Percentiles rank a stretch among this genome's conserved stretches.
Evolutionary conservation across 2,888 invertebrate species (phyloP).

Genomic region (Argynnis bischoffii): DNA sequence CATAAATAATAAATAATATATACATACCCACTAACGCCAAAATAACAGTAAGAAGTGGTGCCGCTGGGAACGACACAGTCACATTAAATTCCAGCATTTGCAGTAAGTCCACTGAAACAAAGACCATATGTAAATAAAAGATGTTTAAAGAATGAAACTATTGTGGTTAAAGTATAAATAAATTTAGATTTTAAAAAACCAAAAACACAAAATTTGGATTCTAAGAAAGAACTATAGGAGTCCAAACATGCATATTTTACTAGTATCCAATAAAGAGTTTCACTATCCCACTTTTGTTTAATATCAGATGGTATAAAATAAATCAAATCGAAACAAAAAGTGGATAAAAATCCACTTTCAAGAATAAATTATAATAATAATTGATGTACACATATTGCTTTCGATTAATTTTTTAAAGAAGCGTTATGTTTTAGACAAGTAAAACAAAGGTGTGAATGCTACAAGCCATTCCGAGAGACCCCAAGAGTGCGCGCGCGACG

Average conservation of each 20-base stretch:
- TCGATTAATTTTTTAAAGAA: conserved; percentile 10
- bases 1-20: conserved; percentile 1
- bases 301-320: too few species aligned
- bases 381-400: too few species aligned
- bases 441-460: conserved; percentile 41
- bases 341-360: too few species aligned
- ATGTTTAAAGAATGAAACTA: conserved; percentile 4
- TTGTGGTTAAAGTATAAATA: not conserved
- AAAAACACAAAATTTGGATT: too few species aligned
- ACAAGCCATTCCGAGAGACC: conserved; percentile 58
- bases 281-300: too few species aligned
- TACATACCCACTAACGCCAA: conserved; percentile 98
- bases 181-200: not conserved
- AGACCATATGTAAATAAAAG: conserved; percentile 7
- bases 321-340: too few species aligned
- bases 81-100: conserved; percentile 99
- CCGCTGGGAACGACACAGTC: conserved; percentile 96
- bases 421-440: conserved; percentile 9
- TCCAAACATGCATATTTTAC: too few species aligned
- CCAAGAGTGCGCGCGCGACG: conserved; percentile 65
- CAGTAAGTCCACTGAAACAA: conserved; percentile 94
- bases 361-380: too few species aligned
- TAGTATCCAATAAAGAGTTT: too few species aligned
- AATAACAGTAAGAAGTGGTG: conserved; percentile 97
- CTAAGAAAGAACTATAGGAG: too few species aligned